These are phyloP conservation scores for Eupithecia pulchellata DNA, from an alignment of 2,888 invertebrate genomes.

Conservation along the genomic window DNA sequence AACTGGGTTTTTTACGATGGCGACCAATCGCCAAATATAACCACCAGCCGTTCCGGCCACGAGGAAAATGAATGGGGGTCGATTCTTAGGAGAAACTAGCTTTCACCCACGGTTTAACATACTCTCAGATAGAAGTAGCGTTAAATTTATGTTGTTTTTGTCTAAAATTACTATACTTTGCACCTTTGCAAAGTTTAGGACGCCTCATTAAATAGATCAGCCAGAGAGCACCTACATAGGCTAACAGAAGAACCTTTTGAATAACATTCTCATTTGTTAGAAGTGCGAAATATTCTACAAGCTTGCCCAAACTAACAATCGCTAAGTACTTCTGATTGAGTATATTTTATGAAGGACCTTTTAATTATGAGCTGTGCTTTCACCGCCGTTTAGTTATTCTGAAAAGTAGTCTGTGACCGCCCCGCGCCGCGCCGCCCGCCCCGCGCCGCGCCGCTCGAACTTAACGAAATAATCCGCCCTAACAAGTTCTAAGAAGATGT, in stretches of 20 bases:
- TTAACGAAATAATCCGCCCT: neutral
- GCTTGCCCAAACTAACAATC: neutral
- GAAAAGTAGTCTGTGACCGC: neutral
- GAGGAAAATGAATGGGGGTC: neutral
- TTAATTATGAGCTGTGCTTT: neutral
- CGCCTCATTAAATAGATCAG: neutral
- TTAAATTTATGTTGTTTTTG: neutral
- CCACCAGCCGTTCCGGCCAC: neutral
- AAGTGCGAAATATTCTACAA: neutral
- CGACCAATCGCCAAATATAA: neutral
- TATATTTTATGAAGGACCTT: neutral
- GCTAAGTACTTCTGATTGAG: neutral
- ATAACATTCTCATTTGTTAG: neutral
- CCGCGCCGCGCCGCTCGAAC: too few relatives aligned
- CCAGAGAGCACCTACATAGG: neutral
- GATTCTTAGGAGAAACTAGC: neutral
- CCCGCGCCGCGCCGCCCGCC: too few relatives aligned
- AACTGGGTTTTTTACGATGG: neutral
- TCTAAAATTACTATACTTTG: too few relatives aligned
- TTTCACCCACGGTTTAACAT: neutral
- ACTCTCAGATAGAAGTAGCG: neutral
- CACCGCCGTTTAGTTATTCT: neutral
- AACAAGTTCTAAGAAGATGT: slow-evolving; percentile 8
- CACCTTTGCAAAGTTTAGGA: neutral
- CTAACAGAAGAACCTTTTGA: neutral